Base-by-base conservation (phyloP, 2,888 invertebrate species). In the Parapristionchus giblindavisi region DNA sequence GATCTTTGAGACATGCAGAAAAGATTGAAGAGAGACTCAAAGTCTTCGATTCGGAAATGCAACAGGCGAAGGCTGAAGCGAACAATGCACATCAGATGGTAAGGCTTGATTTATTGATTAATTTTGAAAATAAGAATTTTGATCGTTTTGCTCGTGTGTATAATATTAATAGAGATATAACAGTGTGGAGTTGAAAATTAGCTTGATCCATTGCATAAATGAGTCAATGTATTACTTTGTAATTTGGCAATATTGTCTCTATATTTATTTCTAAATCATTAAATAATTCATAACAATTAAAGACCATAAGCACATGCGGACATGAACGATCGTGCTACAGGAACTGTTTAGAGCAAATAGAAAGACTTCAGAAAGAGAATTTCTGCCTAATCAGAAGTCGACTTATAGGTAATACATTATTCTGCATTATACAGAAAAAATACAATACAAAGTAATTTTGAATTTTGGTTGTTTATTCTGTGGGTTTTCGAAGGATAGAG, bases 281-380 rank as follows among this genome's bases (percentile, higher is more conserved):
- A 36, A 1, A 27, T 61, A 21, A 14, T 24, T 5, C 24, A 0
- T 14, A 48, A 48, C 24, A n/a, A 11, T 56, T 56, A 76, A 70
- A 82, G 83, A 77, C 81, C 17, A 43, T 84, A 40, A 83, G 81
- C 65, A 75, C 83, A 1, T 78, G 75, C 34, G 75, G 75, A 40
- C 78, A 83, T 38, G 85, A 87, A 63, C 80, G 81, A 40, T 75
- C 78, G 36, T 79, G 82, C 27, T 82, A 83, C 78, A 85, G 85
- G 52, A 78, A 78, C 14, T 84, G 80, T 52, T 76, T 87, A 8
- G 87, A 87, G 70, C 85, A 86, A 72, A 73, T 87, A 61, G 87
- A 87, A 74, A 79, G 80, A 68, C 77, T 87, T 54, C 87, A 88
- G 76, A 79, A 83, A 63, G 85, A 84, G 73, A 85, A 86, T 68